Evolutionary conservation across 2,888 invertebrate genomes (phyloP).

Genomic region (Lysandra coridon): DNA sequence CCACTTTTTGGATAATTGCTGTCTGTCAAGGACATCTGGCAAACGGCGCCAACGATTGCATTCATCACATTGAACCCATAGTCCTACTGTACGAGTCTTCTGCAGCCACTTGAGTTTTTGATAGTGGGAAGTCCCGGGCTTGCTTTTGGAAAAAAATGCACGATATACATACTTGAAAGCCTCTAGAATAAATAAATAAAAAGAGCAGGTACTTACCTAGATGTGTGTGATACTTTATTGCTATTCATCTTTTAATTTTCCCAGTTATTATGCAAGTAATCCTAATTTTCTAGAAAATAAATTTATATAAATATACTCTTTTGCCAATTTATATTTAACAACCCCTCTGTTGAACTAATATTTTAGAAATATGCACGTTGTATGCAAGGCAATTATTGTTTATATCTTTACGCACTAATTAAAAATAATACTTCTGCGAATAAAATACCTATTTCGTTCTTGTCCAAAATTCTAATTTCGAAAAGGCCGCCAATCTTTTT

Average conservation of each 20-base stretch:
- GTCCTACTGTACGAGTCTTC: slow-evolving; percentile 66
- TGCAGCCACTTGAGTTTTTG: slow-evolving; percentile 73
- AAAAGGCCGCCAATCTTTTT: neutral
- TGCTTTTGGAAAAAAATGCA: slow-evolving; percentile 57
- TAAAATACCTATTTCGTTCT: too few relatives aligned
- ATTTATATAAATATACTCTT: neutral
- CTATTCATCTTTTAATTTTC: neutral
- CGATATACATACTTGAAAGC: neutral
- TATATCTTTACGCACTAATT: neutral
- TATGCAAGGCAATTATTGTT: too few relatives aligned
- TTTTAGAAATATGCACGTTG: too few relatives aligned
- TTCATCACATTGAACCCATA: slow-evolving; percentile 82
- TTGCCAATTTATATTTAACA: neutral
- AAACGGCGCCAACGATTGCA: slow-evolving; percentile 82
- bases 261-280: neutral
- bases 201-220: neutral
- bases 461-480: neutral
- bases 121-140: slow-evolving; percentile 52
- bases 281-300: neutral
- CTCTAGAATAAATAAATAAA: neutral
- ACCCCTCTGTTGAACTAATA: too few relatives aligned
- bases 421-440: neutral
- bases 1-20: slow-evolving; percentile 82
- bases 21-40: slow-evolving; percentile 76
- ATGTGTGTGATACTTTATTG: neutral